Evolutionary conservation across 2,888 invertebrate genomes (phyloP).

Genomic region (Eurytoma adleriae): DNA sequence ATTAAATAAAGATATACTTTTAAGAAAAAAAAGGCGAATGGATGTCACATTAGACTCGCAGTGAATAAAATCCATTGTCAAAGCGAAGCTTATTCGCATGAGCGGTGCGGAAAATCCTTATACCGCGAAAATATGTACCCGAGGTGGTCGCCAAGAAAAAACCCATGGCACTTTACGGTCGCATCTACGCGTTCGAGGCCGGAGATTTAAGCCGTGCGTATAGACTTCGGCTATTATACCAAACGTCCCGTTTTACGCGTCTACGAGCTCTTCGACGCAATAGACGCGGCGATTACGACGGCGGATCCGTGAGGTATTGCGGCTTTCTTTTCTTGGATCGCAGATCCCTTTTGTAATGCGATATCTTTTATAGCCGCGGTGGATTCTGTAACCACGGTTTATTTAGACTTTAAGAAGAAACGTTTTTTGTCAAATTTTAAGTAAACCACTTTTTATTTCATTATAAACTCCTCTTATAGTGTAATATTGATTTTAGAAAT

Average conservation of each 20-base stretch:
- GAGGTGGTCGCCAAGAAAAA: slow-evolving; percentile 25
- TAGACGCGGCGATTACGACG: slow-evolving; percentile 28
- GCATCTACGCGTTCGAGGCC: not conserved
- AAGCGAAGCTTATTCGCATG: slow-evolving; percentile 2
- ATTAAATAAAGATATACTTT: too few relatives aligned
- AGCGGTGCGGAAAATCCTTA: slow-evolving; percentile 25
- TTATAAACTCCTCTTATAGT: too few relatives aligned
- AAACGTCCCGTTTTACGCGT: slow-evolving; percentile 9
- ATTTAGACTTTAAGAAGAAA: too few relatives aligned
- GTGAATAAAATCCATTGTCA: not conserved
- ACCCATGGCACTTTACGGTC: slow-evolving; percentile 8
- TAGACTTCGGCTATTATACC: slow-evolving; percentile 30
- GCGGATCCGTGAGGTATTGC: slow-evolving; percentile 12
- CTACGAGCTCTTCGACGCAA: not conserved
- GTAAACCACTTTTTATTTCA: too few relatives aligned
- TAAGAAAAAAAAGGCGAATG: too few relatives aligned
- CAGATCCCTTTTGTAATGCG: too few relatives aligned
- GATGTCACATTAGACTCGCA: not conserved
- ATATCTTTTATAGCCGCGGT: too few relatives aligned
- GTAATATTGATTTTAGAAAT: too few relatives aligned
- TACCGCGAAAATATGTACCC: not conserved
- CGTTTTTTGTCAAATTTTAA: too few relatives aligned
- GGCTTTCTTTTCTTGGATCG: not conserved
- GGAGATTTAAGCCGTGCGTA: slow-evolving; percentile 27
- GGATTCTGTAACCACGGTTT: too few relatives aligned